Conservation (phyloP, 2,797 vertebrate genomes). For the Vespertilio murinus region DNA sequence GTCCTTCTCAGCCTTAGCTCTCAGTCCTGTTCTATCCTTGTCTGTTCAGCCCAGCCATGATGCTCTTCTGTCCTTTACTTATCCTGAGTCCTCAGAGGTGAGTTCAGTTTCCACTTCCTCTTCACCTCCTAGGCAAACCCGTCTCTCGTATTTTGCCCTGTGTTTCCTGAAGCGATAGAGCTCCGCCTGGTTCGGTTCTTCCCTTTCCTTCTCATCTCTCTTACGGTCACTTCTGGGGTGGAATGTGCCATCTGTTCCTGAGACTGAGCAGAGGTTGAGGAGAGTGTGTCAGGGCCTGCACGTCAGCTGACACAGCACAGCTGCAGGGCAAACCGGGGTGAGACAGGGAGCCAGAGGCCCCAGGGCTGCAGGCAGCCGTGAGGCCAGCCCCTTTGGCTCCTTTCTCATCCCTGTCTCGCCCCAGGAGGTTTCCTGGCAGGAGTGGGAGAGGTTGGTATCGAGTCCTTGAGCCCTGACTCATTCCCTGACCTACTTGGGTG, state of each 20-base stretch:
- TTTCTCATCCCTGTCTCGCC: slow-evolving; percentile 49
- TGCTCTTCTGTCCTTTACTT: background rate
- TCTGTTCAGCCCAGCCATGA: background rate
- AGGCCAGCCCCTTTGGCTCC: slow-evolving; percentile 15
- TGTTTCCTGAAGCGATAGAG: background rate
- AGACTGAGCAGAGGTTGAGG: slow-evolving; percentile 1
- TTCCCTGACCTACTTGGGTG: slow-evolving; percentile 62
- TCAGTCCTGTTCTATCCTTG: background rate
- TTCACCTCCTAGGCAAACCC: background rate
- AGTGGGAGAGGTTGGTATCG: slow-evolving; percentile 72
- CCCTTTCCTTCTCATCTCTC: background rate
- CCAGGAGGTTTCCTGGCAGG: slow-evolving; percentile 66
- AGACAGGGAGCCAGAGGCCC: slow-evolving; percentile 56
- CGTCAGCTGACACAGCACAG: slow-evolving; percentile 68
- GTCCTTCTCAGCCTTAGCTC: background rate
- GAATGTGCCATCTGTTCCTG: slow-evolving; percentile 25
- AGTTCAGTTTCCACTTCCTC: background rate
- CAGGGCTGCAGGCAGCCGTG: background rate
- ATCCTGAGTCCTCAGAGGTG: background rate
- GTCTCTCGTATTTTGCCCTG: background rate
- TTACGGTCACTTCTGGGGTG: background rate
- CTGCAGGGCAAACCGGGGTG: slow-evolving; percentile 73
- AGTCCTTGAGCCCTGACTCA: slow-evolving; percentile 72
- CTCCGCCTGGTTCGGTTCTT: background rate
- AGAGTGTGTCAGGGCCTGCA: slow-evolving; percentile 24